Percentiles rank a stretch among this genome's conserved stretches.
Evolutionary conservation across 2,797 vertebrate genomes (phyloP).

Genomic region (Notamacropus eugenii): DNA sequence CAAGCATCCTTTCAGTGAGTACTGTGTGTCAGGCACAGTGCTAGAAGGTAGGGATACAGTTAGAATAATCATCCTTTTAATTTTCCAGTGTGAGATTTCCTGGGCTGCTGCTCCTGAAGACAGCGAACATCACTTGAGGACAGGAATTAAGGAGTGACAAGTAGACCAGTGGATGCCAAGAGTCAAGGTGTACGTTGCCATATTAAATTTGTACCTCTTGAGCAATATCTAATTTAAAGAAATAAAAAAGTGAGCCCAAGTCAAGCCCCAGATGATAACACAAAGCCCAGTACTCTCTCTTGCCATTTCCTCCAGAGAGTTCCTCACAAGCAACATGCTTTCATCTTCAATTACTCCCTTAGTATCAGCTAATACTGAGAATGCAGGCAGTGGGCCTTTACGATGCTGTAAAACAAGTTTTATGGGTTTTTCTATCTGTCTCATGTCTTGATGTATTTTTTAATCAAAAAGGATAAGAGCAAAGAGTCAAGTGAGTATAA

Average conservation of each 20-base stretch:
- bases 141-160: not conserved
- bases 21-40: not conserved
- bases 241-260: not conserved
- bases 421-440: constrained; percentile 74
- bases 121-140: not conserved
- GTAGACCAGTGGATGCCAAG: not conserved
- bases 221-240: not conserved
- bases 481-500: constrained; percentile 71
- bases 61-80: not conserved
- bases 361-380: constrained; percentile 75
- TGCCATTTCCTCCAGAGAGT: constrained; percentile 26
- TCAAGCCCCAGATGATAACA: not conserved
- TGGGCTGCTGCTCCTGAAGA: not conserved
- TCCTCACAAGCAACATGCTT: constrained; percentile 58
- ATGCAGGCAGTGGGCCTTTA: constrained; percentile 75
- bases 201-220: not conserved
- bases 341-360: constrained; percentile 73
- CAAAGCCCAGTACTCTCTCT: not conserved
- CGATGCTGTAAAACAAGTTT: constrained; percentile 78
- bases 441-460: constrained; percentile 78
- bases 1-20: not conserved
- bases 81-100: not conserved
- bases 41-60: not conserved
- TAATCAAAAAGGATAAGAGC: constrained; percentile 80
- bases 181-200: not conserved